These are phyloP conservation scores for Drymonia ruficornis DNA, from an alignment of 2,888 invertebrate species.

Conservation along the genomic window DNA sequence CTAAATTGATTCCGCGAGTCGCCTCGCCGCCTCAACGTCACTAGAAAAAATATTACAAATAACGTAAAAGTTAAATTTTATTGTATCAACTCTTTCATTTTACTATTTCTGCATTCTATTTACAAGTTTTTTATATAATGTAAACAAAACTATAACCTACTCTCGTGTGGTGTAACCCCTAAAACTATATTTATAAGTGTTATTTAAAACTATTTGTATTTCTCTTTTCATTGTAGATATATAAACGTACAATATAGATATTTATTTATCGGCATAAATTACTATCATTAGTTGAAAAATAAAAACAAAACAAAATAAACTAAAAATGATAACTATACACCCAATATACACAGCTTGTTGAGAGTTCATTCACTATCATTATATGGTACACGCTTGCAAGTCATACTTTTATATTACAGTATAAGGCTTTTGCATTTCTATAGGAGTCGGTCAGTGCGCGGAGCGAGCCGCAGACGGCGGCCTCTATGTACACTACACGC, in stretches of 20 bases:
- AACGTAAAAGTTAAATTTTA: constrained; percentile 76
- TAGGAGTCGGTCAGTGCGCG: constrained; percentile 51
- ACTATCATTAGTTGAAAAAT: constrained; percentile 80
- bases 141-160: constrained; percentile 80
- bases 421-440: constrained; percentile 77
- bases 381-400: constrained; percentile 77
- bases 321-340: constrained; percentile 80
- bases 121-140: constrained; percentile 72
- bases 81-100: constrained; percentile 80
- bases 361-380: constrained; percentile 71
- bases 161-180: constrained; percentile 79
- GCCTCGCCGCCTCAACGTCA: constrained; percentile 47
- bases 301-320: constrained; percentile 71
- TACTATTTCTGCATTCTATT: constrained; percentile 77
- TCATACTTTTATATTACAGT: constrained; percentile 69
- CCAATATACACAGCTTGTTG: constrained; percentile 81
- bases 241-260: constrained; percentile 78
- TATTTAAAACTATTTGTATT: constrained; percentile 81
- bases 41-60: constrained; percentile 77
- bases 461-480: constrained; percentile 44
- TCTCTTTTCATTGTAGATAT: constrained; percentile 69
- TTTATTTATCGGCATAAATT: constrained; percentile 81
- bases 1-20: constrained; percentile 42
- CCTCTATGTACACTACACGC: constrained; percentile 64
- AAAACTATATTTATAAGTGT: constrained; percentile 81